phyloP scores from a whole-genome alignment of 2,113 vertebrate genomes.

The Xyrauchen texanus region DNA sequence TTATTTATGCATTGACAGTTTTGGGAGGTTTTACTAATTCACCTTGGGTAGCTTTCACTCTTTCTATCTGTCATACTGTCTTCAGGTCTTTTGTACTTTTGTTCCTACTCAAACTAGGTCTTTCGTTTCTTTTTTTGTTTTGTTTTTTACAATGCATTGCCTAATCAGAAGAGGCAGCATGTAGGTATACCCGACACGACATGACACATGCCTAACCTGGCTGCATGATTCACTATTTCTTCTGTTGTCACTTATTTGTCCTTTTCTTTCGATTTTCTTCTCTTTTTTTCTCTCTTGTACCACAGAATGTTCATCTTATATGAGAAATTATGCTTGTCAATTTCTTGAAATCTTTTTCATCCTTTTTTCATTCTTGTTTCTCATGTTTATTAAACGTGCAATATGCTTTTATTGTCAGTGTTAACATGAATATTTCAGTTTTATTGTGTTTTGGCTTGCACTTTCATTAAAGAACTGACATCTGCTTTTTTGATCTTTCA shows the following conservation, averaged over 20 bases:
- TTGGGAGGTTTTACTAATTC: neutral
- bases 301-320: slow-evolving; percentile 20
- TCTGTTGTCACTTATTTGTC: slow-evolving; percentile 2
- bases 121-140: slow-evolving; percentile 60
- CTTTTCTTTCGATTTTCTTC: neutral
- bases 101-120: slow-evolving; percentile 70
- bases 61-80: slow-evolving; percentile 59
- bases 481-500: slow-evolving; percentile 33
- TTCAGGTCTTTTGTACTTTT: slow-evolving; percentile 66
- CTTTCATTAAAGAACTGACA: slow-evolving; percentile 6
- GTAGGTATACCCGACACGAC: slow-evolving; percentile 65
- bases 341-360: slow-evolving; percentile 33
- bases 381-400: slow-evolving; percentile 19
- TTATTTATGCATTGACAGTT: slow-evolving; percentile 44
- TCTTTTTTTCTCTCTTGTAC: slow-evolving; percentile 4
- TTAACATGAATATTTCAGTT: neutral
- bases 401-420: slow-evolving; percentile 31
- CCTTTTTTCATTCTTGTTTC: slow-evolving; percentile 43
- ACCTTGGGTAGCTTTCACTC: slow-evolving; percentile 45
- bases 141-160: slow-evolving; percentile 68
- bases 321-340: neutral
- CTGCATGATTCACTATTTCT: slow-evolving; percentile 72
- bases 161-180: slow-evolving; percentile 70
- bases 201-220: slow-evolving; percentile 53
- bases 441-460: slow-evolving; percentile 1